Conservation (phyloP, 1,140 invertebrate genomes). For the Papilio dardanus region DNA sequence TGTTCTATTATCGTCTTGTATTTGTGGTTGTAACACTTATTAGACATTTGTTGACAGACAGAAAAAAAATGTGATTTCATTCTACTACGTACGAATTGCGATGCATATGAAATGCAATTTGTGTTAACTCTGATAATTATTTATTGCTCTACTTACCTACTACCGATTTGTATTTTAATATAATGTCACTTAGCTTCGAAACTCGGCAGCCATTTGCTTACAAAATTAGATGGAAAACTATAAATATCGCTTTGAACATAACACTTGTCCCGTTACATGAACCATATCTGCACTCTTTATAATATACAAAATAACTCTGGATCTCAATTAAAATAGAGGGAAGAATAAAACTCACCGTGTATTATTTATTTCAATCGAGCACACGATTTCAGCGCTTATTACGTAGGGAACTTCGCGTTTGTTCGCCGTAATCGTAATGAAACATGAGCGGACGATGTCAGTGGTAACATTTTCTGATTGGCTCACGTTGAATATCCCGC, state of each 20-base stretch:
- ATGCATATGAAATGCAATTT: conserved; percentile 8
- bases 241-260: conserved; percentile 58
- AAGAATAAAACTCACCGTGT: conserved; percentile 73
- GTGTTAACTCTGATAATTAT: conserved; percentile 29
- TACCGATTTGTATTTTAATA: conserved; percentile 47
- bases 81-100: no score
- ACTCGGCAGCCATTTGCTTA: conserved; percentile 82
- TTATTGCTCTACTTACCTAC: conserved; percentile 46
- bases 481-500: conserved; percentile 71
- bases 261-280: conserved; percentile 41
- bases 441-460: conserved; percentile 68
- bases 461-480: conserved; percentile 62
- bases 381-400: conserved; percentile 82
- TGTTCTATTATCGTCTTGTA: conserved; percentile 20
- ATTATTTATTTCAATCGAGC: conserved; percentile 71
- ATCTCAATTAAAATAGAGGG: conserved; percentile 46
- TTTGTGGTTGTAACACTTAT: conserved; percentile 30
- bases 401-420: conserved; percentile 77
- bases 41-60: conserved; percentile 15
- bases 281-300: conserved; percentile 33
- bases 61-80: neutral
- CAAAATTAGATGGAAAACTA: conserved; percentile 78
- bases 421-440: conserved; percentile 67
- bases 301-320: conserved; percentile 40
- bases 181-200: conserved; percentile 75